These are phyloP conservation scores for Psettodes erumei DNA, from an alignment of 2,113 vertebrate genomes.

Conservation along the genomic window DNA sequence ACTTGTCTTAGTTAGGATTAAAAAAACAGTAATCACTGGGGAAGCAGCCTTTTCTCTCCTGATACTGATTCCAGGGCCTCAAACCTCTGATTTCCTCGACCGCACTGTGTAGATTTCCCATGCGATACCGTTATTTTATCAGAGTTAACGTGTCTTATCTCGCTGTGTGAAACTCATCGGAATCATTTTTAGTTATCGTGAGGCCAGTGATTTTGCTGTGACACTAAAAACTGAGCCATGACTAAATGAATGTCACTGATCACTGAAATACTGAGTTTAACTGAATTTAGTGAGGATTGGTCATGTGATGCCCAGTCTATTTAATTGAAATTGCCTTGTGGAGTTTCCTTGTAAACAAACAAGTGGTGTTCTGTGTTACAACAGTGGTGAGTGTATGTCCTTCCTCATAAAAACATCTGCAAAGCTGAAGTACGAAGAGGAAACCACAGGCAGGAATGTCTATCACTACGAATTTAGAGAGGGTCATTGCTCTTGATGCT, in stretches of 20 bases:
- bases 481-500: not conserved
- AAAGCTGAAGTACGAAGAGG: too few relatives aligned
- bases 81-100: too few relatives aligned
- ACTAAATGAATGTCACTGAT: not conserved
- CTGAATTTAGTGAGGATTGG: not conserved
- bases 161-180: too few relatives aligned
- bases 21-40: not conserved
- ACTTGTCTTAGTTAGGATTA: not conserved
- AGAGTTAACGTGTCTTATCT: too few relatives aligned
- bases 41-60: not conserved
- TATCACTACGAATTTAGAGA: not conserved
- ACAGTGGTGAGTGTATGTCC: not conserved
- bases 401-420: not conserved
- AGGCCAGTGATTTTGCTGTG: not conserved
- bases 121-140: too few relatives aligned
- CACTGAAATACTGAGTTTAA: not conserved
- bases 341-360: not conserved
- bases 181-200: not conserved
- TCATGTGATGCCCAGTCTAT: not conserved
- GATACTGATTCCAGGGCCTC: not conserved
- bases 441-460: not conserved
- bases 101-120: not conserved
- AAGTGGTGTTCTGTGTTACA: not conserved
- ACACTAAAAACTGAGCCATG: too few relatives aligned
- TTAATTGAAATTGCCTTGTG: not conserved